phyloP scores from a whole-genome alignment of 2,888 invertebrate genomes.

The Amphipyra tragopoginis region DNA sequence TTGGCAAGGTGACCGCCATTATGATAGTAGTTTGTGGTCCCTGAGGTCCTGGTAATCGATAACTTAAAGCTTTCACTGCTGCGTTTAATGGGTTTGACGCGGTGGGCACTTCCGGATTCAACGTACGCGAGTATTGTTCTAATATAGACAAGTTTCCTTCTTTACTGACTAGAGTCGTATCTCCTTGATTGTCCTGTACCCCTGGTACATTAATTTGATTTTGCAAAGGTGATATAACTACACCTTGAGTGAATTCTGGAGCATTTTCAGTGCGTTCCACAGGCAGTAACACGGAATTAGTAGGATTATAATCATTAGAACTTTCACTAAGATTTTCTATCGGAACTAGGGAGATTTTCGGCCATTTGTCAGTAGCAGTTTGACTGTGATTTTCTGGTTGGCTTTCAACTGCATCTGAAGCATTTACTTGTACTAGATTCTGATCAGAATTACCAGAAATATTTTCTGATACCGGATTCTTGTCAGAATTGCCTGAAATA shows the following conservation, averaged over 20 bases:
- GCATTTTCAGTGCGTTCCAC: background rate
- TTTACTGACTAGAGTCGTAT: background rate
- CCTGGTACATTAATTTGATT: background rate
- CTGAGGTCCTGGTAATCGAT: background rate
- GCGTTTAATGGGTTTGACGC: background rate
- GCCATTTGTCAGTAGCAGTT: background rate
- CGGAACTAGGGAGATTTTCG: background rate
- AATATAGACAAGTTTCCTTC: conserved; percentile 13
- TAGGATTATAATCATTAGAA: background rate
- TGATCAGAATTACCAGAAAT: too few species aligned
- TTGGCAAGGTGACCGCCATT: conserved; percentile 26
- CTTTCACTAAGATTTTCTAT: background rate
- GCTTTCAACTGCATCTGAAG: too few species aligned
- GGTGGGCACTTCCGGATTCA: background rate
- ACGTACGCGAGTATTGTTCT: conserved; percentile 32
- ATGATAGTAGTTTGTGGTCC: conserved; percentile 18
- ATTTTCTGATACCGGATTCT: background rate
- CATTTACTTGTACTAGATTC: too few species aligned
- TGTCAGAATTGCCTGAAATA: too few species aligned
- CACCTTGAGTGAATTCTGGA: too few species aligned
- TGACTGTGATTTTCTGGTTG: too few species aligned
- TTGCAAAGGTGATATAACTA: background rate
- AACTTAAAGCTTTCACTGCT: background rate
- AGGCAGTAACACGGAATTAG: background rate
- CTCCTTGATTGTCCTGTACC: background rate